These are phyloP conservation scores for Melitaea cinxia DNA, from an alignment of 1,140 invertebrate species.

Conservation along the genomic window DNA sequence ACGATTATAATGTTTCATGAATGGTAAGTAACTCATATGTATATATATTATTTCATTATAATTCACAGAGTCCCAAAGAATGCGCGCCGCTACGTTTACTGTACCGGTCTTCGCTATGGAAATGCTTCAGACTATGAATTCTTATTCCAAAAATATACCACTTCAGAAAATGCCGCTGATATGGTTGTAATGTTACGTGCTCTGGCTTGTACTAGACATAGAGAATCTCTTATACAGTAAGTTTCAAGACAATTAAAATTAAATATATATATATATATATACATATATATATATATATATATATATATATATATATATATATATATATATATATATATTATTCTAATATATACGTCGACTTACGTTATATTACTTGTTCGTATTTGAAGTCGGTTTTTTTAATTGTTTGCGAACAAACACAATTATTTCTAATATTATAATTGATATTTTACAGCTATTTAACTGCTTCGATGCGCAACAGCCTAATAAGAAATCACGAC, in stretches of 20 bases:
- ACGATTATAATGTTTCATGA: no score
- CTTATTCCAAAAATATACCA: slow-evolving; percentile 79
- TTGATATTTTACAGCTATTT: slow-evolving; percentile 54
- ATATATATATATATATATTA: no score
- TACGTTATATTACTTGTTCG: no score
- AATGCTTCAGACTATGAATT: slow-evolving; percentile 81
- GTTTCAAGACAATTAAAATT: slow-evolving; percentile 27
- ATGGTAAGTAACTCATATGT: no score
- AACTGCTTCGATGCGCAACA: slow-evolving; percentile 52
- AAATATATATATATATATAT: background rate
- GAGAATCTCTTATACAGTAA: slow-evolving; percentile 75
- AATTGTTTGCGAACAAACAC: no score
- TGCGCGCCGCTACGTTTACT: slow-evolving; percentile 80
- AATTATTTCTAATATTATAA: background rate
- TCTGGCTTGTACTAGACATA: slow-evolving; percentile 82
- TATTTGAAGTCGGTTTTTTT: background rate
- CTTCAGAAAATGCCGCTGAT: slow-evolving; percentile 81
- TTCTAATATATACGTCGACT: no score
- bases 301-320: no score
- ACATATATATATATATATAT: no score
- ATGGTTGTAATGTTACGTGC: slow-evolving; percentile 84
- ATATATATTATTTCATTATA: no score
- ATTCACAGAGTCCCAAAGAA: slow-evolving; percentile 60
- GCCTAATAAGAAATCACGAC: slow-evolving; percentile 67
- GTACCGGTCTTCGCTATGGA: slow-evolving; percentile 81